Base-by-base conservation (phyloP, 2,888 invertebrate species). In the Chesias legatella region DNA sequence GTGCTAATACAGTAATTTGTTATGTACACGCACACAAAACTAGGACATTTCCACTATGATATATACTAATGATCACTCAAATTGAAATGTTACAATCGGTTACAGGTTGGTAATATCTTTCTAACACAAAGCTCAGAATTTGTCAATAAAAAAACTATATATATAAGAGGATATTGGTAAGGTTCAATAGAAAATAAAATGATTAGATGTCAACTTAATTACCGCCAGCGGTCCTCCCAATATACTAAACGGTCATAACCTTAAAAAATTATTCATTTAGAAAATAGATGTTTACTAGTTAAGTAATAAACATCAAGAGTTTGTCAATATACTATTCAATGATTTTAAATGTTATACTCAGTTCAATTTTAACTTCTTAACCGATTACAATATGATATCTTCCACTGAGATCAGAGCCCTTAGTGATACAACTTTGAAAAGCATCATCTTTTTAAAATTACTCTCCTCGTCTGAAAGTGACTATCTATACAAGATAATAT, bases 321-420 rank as follows among this genome's bases (percentile, higher is more conserved):
- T 62, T 58, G 43, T 51, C 37, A 61, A 59, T 67, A 72, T 46
- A 60, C 52, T 49, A 51, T 62, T 67, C 71, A 73, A 68, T 63
- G 63, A 70, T 60, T 67, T 66, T 56, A 68, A 58, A 66, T 56
- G 63, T 62, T 56, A 64, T 58, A 71, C 50, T 62, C 47, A 49
- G 64, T 54, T 66, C 62, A 58, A 61, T 10, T 40, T 65, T 64
- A 65, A 68, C 62, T 62, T 10, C 36, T 65, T 64, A 65, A 68
- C 62, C 61, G 60, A 71, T 69, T 65, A 44, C 28, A 35, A 28
- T 21, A 34, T 71, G 73, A 70, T 67, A 74, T 58, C 72, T 70
- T 70, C 73, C 71, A 66, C 67, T 83, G 83, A 83, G 84, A 85
- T 83, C 83, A 78, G 73, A 67, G 70, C 75, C 73, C 70, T 60